A percentile compares a stretch with the other conserved stretches of the same genome.
Conservation (phyloP, 2,113 vertebrate species). For the Lota lota region DNA sequence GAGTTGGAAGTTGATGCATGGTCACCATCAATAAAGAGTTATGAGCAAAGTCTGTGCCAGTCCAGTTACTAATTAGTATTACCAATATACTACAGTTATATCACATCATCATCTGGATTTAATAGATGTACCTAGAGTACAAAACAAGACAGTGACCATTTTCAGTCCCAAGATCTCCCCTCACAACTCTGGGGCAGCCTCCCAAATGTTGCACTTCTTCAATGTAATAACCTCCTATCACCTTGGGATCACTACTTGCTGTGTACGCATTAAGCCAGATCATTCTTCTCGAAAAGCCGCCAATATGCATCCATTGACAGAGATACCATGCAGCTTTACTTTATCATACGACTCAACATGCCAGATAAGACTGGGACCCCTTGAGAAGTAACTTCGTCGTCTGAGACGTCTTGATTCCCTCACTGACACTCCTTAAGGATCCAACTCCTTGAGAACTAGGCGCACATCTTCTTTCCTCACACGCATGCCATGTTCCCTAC, state of each 20-base stretch:
- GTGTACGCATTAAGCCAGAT: constrained; percentile 31
- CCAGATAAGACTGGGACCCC: constrained; percentile 22
- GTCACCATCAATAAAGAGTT: no score
- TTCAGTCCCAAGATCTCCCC: no score
- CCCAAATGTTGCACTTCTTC: constrained; percentile 26
- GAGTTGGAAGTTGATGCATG: no score
- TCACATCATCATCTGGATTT: no score
- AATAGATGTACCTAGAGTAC: no score
- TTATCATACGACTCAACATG: constrained; percentile 21
- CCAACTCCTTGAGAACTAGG: constrained; percentile 15
- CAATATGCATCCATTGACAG: constrained; percentile 16
- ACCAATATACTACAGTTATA: no score
- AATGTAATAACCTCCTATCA: constrained; percentile 24
- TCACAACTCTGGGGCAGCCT: no score
- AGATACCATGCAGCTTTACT: constrained; percentile 22
- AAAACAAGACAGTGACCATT: no score
- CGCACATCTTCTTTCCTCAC: constrained; percentile 28
- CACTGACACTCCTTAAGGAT: constrained; percentile 9
- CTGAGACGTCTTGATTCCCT: constrained; percentile 23
- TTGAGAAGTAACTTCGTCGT: constrained; percentile 9
- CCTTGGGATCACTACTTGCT: constrained; percentile 27
- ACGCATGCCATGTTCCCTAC: constrained; percentile 4
- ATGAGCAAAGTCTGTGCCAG: no score
- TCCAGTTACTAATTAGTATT: no score
- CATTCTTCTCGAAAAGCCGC: constrained; percentile 21